A percentile compares a stretch with the other conserved stretches of the same genome.
These are phyloP conservation scores for Pyrocoelia pectoralis DNA, from an alignment of 2,888 invertebrate species.

Conservation along the genomic window DNA sequence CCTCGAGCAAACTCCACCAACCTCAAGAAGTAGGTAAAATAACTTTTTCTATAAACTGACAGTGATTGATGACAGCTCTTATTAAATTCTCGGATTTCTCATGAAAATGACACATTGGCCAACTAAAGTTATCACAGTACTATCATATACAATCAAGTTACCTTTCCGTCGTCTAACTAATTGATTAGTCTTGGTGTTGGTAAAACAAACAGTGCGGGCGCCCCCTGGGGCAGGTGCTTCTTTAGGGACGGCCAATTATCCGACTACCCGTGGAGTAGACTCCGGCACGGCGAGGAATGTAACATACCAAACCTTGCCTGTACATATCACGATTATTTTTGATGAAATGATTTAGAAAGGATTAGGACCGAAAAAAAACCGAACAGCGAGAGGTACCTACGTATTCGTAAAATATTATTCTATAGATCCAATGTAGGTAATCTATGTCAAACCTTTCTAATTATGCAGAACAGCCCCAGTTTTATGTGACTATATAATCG, in stretches of 20 bases:
- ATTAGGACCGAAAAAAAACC: constrained; percentile 6
- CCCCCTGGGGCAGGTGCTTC: constrained; percentile 52
- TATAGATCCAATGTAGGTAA: background rate
- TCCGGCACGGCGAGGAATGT: constrained; percentile 50
- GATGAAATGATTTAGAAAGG: constrained; percentile 41
- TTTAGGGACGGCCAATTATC: constrained; percentile 55
- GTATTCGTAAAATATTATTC: background rate
- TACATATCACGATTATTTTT: constrained; percentile 36
- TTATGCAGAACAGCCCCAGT: no score
- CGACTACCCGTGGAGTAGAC: constrained; percentile 50
- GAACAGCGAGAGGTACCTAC: constrained; percentile 2
- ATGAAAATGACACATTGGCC: constrained; percentile 23
- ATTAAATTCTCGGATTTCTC: no score
- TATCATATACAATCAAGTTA: constrained; percentile 35
- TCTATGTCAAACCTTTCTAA: no score
- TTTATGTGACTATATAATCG: no score
- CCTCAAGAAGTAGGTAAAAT: no score
- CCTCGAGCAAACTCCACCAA: no score
- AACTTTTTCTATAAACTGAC: no score
- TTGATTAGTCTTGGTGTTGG: constrained; percentile 45
- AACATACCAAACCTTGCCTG: constrained; percentile 29
- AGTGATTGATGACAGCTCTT: no score
- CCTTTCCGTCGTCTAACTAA: constrained; percentile 37
- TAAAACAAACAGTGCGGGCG: constrained; percentile 51
- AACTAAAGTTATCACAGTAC: constrained; percentile 20